These are phyloP conservation scores for Daboia siamensis DNA, from an alignment of 2,113 vertebrate genomes.

Conservation along the genomic window DNA sequence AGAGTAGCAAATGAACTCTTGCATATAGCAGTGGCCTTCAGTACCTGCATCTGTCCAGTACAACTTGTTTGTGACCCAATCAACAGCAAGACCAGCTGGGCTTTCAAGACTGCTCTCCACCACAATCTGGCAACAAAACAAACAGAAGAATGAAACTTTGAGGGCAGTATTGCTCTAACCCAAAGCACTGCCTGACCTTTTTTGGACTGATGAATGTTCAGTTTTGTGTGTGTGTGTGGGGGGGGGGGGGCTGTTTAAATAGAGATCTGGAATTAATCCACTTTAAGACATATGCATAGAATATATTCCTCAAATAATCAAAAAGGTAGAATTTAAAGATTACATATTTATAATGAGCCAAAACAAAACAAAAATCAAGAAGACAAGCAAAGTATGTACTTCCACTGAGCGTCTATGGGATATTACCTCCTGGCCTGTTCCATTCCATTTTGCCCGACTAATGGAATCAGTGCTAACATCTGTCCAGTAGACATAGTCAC, in stretches of 20 bases:
- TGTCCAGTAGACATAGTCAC: constrained; percentile 95
- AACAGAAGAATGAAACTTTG: constrained; percentile 27
- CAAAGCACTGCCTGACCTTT: background rate
- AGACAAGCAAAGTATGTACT: background rate
- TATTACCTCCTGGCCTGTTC: constrained; percentile 89
- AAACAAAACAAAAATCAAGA: background rate
- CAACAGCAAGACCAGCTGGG: constrained; percentile 95
- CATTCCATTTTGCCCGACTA: constrained; percentile 96
- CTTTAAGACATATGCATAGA: background rate
- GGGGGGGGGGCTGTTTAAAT: background rate
- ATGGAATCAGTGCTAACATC: constrained; percentile 97
- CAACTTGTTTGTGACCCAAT: constrained; percentile 94
- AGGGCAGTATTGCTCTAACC: background rate
- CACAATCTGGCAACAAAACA: constrained; percentile 80
- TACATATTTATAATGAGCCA: constrained; percentile 7
- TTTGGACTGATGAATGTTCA: constrained; percentile 8
- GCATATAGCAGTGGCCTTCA: constrained; percentile 2
- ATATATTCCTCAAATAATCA: background rate
- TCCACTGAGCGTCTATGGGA: background rate
- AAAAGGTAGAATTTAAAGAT: background rate
- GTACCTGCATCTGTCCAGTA: constrained; percentile 99
- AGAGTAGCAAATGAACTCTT: background rate
- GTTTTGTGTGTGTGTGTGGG: background rate
- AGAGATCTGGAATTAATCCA: background rate
- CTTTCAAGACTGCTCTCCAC: constrained; percentile 97